Evolutionary conservation across 2,888 invertebrate species (phyloP).

Genomic region (Caenorhabditis sp.): DNA sequence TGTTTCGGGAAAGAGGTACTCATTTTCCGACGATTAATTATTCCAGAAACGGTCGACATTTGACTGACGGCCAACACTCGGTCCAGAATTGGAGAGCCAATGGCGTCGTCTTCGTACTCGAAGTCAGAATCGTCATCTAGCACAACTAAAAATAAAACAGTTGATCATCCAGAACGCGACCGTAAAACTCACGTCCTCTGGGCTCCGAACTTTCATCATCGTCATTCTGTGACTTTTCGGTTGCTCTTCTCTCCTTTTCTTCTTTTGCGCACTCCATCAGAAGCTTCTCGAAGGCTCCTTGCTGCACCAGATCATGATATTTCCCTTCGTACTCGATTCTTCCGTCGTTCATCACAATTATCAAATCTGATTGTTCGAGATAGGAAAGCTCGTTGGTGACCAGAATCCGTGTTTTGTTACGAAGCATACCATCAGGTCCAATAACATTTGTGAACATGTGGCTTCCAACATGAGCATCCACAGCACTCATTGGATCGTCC

Average conservation of each 20-base stretch:
- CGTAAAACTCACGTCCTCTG: constrained; percentile 55
- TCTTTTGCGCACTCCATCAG: constrained; percentile 79
- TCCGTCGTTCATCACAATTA: constrained; percentile 90
- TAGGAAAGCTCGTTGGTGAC: constrained; percentile 97
- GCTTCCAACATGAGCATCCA: constrained; percentile 97
- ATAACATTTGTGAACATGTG: constrained; percentile 86
- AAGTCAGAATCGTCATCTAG: constrained; percentile 74
- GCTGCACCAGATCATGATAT: constrained; percentile 78
- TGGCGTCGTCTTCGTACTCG: constrained; percentile 75
- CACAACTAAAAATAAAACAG: not conserved
- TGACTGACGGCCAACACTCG: constrained; percentile 79
- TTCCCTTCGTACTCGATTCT: constrained; percentile 77
- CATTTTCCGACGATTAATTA: constrained; percentile 69
- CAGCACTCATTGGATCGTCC: constrained; percentile 96
- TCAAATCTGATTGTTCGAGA: constrained; percentile 92
- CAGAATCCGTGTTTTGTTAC: constrained; percentile 89
- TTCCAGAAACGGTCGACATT: constrained; percentile 82
- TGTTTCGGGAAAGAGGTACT: constrained; percentile 65
- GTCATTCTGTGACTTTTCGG: constrained; percentile 61
- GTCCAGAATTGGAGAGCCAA: constrained; percentile 71
- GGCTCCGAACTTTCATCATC: constrained; percentile 71
- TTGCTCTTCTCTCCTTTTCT: constrained; percentile 64
- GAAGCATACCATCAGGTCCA: constrained; percentile 82
- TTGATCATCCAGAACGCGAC: not conserved
- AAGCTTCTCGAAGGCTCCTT: constrained; percentile 78